These are phyloP conservation scores for Periphyllus acericola DNA, from an alignment of 2,888 invertebrate species.

Conservation along the genomic window DNA sequence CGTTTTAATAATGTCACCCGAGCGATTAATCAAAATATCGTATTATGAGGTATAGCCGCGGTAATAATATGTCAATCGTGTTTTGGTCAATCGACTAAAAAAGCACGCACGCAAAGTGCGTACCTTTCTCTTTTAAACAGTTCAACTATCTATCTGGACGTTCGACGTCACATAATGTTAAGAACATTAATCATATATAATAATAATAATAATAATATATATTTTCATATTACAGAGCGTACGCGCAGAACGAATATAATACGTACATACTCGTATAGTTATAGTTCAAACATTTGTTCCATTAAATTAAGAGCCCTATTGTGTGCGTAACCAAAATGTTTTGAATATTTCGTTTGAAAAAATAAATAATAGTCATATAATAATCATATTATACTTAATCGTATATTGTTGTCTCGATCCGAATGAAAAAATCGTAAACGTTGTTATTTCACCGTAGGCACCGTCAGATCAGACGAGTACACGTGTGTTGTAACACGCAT, in stretches of 20 bases:
- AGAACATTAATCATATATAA: constrained; percentile 16
- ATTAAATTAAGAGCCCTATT: constrained; percentile 36
- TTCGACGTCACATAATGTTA: background rate
- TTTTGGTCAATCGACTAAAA: background rate
- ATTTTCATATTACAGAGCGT: background rate
- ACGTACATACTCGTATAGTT: too few relatives aligned
- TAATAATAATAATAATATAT: constrained; percentile 8
- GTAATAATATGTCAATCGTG: background rate
- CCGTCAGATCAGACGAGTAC: too few relatives aligned
- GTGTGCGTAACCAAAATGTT: background rate
- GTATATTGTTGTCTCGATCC: too few relatives aligned
- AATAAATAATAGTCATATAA: too few relatives aligned
- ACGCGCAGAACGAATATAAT: background rate
- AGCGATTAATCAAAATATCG: background rate
- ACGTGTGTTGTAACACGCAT: too few relatives aligned
- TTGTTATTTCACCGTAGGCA: too few relatives aligned
- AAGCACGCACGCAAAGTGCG: background rate
- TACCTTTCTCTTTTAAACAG: constrained; percentile 16
- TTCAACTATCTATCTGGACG: constrained; percentile 1
- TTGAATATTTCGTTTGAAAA: background rate
- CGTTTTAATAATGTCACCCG: background rate
- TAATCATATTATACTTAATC: too few relatives aligned
- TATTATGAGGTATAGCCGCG: too few relatives aligned
- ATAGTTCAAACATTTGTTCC: background rate
- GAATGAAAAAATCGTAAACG: too few relatives aligned